phyloP scores from a whole-genome alignment of 2,797 vertebrate genomes.

The Sphaeramia orbicularis region DNA sequence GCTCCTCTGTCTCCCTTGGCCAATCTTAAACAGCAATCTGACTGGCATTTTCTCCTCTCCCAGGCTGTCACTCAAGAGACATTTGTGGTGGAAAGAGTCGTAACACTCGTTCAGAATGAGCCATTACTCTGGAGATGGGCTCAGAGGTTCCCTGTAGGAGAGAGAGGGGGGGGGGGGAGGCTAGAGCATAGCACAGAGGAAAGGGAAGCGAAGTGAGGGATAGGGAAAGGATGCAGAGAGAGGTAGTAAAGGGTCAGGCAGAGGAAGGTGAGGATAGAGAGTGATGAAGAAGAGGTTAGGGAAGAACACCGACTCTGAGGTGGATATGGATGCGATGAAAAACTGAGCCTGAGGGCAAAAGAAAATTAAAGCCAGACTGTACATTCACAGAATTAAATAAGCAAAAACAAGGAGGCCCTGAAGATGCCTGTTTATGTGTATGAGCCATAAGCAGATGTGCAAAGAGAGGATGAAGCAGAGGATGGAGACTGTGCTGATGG shows the following conservation, averaged over 20 bases:
- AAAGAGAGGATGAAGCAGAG: slow-evolving; percentile 3
- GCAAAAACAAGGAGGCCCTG: slow-evolving; percentile 17
- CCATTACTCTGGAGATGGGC: slow-evolving; percentile 60
- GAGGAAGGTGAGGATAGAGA: slow-evolving; percentile 26
- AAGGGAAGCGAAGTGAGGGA: slow-evolving; percentile 12
- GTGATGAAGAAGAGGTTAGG: slow-evolving; percentile 20
- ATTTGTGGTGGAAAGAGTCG: slow-evolving; percentile 63
- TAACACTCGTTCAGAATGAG: slow-evolving; percentile 60
- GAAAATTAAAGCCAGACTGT: slow-evolving; percentile 37
- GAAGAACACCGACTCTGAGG: neutral
- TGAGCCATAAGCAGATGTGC: slow-evolving; percentile 8
- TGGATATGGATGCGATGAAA: slow-evolving; percentile 29
- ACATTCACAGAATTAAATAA: slow-evolving; percentile 28
- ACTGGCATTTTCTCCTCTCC: slow-evolving; percentile 64
- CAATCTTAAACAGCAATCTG: slow-evolving; percentile 66
- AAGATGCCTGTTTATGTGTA: slow-evolving; percentile 3
- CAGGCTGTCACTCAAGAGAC: slow-evolving; percentile 66
- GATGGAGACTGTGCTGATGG: slow-evolving; percentile 13
- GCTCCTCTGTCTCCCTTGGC: slow-evolving; percentile 46
- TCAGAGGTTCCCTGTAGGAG: slow-evolving; percentile 30
- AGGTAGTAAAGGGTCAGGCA: slow-evolving; percentile 11
- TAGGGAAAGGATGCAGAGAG: neutral
- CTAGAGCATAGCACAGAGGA: slow-evolving; percentile 8
- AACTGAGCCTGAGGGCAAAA: slow-evolving; percentile 19
- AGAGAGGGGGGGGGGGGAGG: neutral